Evolutionary conservation across 1,140 invertebrate species (phyloP).

Genomic region (Apis dorsata): DNA sequence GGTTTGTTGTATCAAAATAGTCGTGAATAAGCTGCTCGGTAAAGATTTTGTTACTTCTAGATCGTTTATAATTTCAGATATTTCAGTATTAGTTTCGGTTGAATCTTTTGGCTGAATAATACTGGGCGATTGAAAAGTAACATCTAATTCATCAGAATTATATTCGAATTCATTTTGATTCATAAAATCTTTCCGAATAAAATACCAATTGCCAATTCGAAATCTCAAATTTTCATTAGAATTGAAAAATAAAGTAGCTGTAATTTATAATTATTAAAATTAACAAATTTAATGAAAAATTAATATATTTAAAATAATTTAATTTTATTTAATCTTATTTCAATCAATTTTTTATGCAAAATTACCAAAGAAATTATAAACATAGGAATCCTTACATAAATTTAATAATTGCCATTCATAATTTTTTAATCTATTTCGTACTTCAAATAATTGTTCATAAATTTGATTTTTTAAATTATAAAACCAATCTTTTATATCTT

Average conservation of each 20-base stretch:
- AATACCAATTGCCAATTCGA: conserved; percentile 70
- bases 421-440: conserved; percentile 27
- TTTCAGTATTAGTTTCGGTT: neutral
- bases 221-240: conserved; percentile 71
- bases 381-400: conserved; percentile 54
- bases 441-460: conserved; percentile 7
- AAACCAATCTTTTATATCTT: conserved; percentile 66
- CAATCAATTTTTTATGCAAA: neutral
- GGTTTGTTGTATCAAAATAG: neutral
- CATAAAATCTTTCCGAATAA: conserved; percentile 62
- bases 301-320: neutral
- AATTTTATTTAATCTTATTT: neutral
- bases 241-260: conserved; percentile 65
- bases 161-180: neutral
- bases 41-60: neutral
- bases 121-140: neutral
- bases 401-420: conserved; percentile 59
- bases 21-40: neutral
- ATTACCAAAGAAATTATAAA: neutral
- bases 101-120: neutral
- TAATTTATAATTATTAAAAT: conserved; percentile 20
- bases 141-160: conserved; percentile 28
- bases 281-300: neutral
- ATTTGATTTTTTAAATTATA: conserved; percentile 52
- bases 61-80: neutral